These are phyloP conservation scores for Enteromius trimaculatus DNA, from an alignment of 2,797 vertebrate genomes.

Conservation along the genomic window DNA sequence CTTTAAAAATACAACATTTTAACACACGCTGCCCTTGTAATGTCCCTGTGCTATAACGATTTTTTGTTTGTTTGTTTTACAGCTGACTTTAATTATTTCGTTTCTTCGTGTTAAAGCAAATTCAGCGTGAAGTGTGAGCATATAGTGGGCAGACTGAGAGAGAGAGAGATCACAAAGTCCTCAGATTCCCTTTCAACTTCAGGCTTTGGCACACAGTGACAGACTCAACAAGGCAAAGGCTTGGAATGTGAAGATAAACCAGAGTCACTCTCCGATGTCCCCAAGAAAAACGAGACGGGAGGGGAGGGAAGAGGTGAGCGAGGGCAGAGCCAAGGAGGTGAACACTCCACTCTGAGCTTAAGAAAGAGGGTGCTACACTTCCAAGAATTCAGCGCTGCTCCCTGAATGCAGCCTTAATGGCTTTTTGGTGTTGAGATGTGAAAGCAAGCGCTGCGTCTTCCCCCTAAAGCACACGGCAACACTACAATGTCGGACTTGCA, in stretches of 20 bases:
- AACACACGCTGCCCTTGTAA: background rate
- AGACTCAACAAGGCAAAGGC: conserved; percentile 69
- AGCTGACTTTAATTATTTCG: conserved; percentile 28
- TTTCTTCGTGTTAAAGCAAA: conserved; percentile 10
- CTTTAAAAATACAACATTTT: conserved; percentile 16
- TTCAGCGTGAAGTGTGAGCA: background rate
- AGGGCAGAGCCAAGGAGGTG: conserved; percentile 19
- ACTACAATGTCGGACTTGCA: background rate
- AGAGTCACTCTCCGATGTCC: conserved; percentile 66
- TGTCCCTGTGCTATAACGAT: conserved; percentile 1
- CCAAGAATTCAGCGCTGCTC: background rate
- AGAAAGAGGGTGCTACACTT: conserved; percentile 4
- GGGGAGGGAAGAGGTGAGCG: conserved; percentile 11
- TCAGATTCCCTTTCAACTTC: conserved; percentile 62
- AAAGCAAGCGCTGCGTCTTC: conserved; percentile 32
- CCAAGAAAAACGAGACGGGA: conserved; percentile 47
- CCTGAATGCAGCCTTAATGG: conserved; percentile 5
- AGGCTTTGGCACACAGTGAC: conserved; percentile 62
- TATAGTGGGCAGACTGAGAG: conserved; percentile 20
- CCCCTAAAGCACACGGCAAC: background rate
- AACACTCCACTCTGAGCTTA: background rate
- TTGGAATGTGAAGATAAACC: conserved; percentile 70
- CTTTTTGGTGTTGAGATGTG: conserved; percentile 15
- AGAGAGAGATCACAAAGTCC: conserved; percentile 45
- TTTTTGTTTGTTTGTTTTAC: conserved; percentile 22